phyloP scores from a whole-genome alignment of 2,888 invertebrate species.

The Hesperia comma region DNA sequence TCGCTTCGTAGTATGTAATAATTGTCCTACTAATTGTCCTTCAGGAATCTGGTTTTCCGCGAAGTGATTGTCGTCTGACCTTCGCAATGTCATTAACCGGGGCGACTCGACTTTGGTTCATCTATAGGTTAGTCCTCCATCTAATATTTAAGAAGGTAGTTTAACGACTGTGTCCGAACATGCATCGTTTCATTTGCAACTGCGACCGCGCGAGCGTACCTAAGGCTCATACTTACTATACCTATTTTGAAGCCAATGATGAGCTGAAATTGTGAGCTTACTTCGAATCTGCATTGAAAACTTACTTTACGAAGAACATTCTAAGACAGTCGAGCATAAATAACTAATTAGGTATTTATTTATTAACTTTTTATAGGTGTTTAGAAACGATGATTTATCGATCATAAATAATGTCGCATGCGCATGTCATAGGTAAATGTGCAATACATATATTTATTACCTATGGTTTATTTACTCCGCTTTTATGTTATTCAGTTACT shows the following conservation, averaged over 20 bases:
- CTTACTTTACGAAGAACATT: no score
- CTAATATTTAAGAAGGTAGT: conserved; percentile 34
- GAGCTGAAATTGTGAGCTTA: not conserved
- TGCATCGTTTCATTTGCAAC: conserved; percentile 10
- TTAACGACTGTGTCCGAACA: conserved; percentile 4
- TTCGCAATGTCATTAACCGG: conserved; percentile 39
- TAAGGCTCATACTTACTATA: not conserved
- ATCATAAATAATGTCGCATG: no score
- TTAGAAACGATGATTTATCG: no score
- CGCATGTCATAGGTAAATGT: no score
- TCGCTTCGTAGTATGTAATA: conserved; percentile 27
- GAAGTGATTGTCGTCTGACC: conserved; percentile 39
- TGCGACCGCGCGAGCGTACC: conserved; percentile 10
- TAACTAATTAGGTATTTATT: no score
- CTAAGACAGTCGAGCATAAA: no score
- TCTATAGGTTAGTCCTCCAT: conserved; percentile 34
- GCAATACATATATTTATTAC: no score
- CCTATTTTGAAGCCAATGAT: not conserved
- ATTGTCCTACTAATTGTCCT: conserved; percentile 37
- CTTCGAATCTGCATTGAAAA: not conserved
- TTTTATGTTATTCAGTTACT: no score
- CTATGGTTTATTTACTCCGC: not conserved
- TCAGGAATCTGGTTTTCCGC: conserved; percentile 38
- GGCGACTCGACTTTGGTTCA: conserved; percentile 27
- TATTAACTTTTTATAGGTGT: no score